Evolutionary conservation across 2,888 invertebrate genomes (phyloP).

Genomic region (Epirrhoe tristata): DNA sequence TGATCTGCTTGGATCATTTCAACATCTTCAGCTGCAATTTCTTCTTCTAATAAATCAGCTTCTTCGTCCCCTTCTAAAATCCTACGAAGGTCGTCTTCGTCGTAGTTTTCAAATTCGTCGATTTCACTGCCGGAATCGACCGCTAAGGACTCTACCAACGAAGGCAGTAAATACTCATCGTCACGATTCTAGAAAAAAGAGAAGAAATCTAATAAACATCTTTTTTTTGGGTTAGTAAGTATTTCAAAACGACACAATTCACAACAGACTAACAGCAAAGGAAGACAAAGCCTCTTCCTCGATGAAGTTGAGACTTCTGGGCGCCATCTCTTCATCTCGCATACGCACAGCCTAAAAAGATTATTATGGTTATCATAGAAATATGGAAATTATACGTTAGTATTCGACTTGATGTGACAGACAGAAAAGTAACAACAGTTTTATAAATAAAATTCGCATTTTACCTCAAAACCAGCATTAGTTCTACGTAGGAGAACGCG

Average conservation of each 20-base stretch:
- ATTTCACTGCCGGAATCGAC: slow-evolving; percentile 31
- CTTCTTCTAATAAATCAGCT: slow-evolving; percentile 17
- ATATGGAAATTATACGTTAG: slow-evolving; percentile 17
- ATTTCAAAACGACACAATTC: slow-evolving; percentile 12
- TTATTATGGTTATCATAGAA: slow-evolving; percentile 20
- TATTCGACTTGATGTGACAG: slow-evolving; percentile 13
- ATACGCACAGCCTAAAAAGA: slow-evolving; percentile 19
- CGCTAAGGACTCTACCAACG: slow-evolving; percentile 30
- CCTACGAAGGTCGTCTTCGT: slow-evolving; percentile 29
- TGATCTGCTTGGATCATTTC: slow-evolving; percentile 18
- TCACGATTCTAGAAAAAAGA: slow-evolving; percentile 4
- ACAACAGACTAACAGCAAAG: slow-evolving; percentile 18
- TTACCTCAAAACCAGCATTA: slow-evolving; percentile 25
- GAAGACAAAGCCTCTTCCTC: slow-evolving; percentile 29
- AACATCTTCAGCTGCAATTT: slow-evolving; percentile 14
- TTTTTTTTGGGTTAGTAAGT: slow-evolving; percentile 16
- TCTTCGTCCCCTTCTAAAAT: slow-evolving; percentile 33
- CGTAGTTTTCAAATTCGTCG: slow-evolving; percentile 26
- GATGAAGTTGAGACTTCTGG: no score
- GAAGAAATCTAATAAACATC: slow-evolving; percentile 8
- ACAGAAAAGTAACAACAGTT: slow-evolving; percentile 21
- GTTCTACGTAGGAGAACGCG: slow-evolving; percentile 26
- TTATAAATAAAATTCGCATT: slow-evolving; percentile 16
- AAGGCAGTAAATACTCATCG: slow-evolving; percentile 33
- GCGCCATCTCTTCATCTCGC: slow-evolving; percentile 7